These are phyloP conservation scores for Agapornis canus DNA, from an alignment of 2,797 vertebrate genomes.

Conservation along the genomic window DNA sequence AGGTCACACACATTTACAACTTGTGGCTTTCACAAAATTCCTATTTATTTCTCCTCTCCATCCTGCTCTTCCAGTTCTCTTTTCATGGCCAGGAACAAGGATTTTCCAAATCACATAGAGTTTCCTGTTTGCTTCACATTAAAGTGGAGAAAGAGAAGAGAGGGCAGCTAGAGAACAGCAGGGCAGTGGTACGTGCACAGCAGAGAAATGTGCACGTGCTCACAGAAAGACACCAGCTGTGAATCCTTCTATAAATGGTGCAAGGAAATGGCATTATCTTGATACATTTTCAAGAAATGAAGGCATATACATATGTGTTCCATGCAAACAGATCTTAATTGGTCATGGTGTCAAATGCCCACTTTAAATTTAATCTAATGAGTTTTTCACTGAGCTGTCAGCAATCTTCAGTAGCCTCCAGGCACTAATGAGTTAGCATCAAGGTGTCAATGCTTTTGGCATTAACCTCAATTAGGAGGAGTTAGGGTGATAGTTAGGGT, in stretches of 20 bases:
- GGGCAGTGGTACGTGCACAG: neutral
- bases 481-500: conserved; percentile 16
- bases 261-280: neutral
- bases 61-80: neutral
- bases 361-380: conserved; percentile 2
- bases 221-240: neutral
- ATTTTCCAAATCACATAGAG: neutral
- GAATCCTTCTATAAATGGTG: neutral
- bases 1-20: neutral
- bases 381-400: neutral
- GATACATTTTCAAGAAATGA: neutral
- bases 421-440: conserved; percentile 38
- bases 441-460: conserved; percentile 57
- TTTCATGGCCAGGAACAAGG: neutral
- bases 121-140: neutral
- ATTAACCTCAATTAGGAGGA: conserved; percentile 63
- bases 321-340: conserved; percentile 6
- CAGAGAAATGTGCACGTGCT: neutral
- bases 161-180: neutral
- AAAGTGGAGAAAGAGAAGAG: neutral
- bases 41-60: neutral
- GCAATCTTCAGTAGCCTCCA: neutral
- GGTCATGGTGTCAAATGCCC: neutral
- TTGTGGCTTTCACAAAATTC: neutral
- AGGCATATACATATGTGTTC: neutral